Evolutionary conservation across 2,888 invertebrate species (phyloP), one percentile per base, ranked within the genome.

Genomic region (Heterodera filipjevi): DNA sequence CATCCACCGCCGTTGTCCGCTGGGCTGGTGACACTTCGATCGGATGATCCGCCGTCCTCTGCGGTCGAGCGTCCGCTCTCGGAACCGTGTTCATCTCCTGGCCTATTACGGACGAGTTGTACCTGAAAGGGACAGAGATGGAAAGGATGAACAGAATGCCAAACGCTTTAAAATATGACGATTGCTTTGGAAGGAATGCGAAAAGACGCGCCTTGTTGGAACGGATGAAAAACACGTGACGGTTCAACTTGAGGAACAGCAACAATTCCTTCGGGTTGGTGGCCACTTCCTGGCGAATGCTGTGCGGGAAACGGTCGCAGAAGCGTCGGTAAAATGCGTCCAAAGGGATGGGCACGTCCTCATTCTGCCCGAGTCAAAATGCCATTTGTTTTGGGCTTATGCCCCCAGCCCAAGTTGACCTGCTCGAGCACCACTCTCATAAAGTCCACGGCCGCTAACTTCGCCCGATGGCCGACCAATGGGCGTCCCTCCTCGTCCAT

Each of bases 181-280:
- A n/a, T n/a, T n/a, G n/a, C n/a, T n/a, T n/a, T n/a, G 49, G 16
- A 3, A 49, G 19, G 16, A 49, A n/a, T 14, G 14, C 66, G 39
- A 66, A 66, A 68, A 68, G n/a, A 22, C n/a, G 12, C 6, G 59
- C 59, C 39, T 79, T 92, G 91, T 96, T 95, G 77, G 95, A 93
- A 90, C 96, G 95, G 81, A 96, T 95, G 90, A 95, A 94, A 91
- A 96, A 96, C 87, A 75, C 66, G 68, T 75, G 75, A 22, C 95
- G 94, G 90, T 96, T 95, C 91, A 96, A 93, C 90, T 95, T 94
- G 77, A 96, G 91, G 90, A 96, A 96, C 72, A 95, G 95, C 74
- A 93, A 93, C 84, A 96, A 91, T 90, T 96, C 96, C 78, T 93
- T 93, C 30, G 95, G 93, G 3, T 94, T 95, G 89, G 95, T 95